A percentile compares a stretch with the other conserved stretches of the same genome.
Evolutionary conservation across 2,113 vertebrate genomes (phyloP).

Genomic region (Verasper variegatus): DNA sequence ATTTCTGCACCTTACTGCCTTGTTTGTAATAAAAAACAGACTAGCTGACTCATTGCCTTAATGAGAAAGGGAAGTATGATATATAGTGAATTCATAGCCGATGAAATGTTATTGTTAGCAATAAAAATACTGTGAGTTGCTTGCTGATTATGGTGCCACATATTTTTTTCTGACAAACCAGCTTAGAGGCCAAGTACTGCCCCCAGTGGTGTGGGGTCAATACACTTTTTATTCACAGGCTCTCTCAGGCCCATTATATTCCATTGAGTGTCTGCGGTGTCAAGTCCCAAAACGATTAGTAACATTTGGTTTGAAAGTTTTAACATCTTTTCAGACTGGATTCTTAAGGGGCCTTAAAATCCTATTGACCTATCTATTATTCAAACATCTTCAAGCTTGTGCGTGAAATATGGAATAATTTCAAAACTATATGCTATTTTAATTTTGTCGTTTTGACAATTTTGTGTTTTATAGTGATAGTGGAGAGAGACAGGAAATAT

Average conservation of each 20-base stretch:
- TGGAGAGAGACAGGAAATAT: neutral
- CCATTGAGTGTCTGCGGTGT: neutral
- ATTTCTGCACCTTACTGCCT: too few relatives aligned
- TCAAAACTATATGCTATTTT: slow-evolving; percentile 4
- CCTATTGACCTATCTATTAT: slow-evolving; percentile 46
- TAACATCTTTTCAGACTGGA: neutral
- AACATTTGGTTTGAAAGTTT: neutral
- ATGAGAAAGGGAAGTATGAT: too few relatives aligned
- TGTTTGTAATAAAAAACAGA: too few relatives aligned
- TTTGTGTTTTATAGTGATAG: neutral
- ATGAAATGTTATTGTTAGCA: too few relatives aligned
- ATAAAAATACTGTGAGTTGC: too few relatives aligned
- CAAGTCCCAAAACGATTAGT: neutral
- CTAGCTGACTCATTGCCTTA: too few relatives aligned
- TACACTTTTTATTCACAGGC: neutral
- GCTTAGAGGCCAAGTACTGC: neutral
- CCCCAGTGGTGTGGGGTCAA: neutral
- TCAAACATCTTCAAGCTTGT: slow-evolving; percentile 41
- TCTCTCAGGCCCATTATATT: neutral
- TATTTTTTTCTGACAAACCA: too few relatives aligned
- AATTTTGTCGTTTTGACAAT: neutral
- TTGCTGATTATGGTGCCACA: too few relatives aligned
- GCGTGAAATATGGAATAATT: slow-evolving; percentile 26
- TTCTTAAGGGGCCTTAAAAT: slow-evolving; percentile 25
- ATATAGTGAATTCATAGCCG: too few relatives aligned